phyloP scores from a whole-genome alignment of 1,140 invertebrate genomes.

The Brevipalpus yothersi region DNA sequence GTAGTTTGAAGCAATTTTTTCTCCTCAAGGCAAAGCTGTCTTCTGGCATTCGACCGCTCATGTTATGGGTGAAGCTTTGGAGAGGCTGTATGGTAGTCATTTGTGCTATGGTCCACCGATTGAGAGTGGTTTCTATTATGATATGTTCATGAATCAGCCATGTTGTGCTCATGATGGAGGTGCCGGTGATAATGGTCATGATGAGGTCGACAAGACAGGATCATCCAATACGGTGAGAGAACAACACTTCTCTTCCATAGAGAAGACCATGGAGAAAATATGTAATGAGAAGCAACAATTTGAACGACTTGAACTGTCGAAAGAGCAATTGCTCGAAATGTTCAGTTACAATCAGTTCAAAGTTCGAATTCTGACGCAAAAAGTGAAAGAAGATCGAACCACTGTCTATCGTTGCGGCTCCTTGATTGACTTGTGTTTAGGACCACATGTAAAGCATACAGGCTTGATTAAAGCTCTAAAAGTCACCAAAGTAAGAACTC shows the following conservation, averaged over 20 bases:
- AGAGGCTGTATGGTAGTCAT: slow-evolving; percentile 81
- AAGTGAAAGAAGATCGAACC: slow-evolving; percentile 73
- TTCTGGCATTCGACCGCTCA: slow-evolving; percentile 99
- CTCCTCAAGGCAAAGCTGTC: slow-evolving; percentile 45
- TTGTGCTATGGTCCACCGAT: slow-evolving; percentile 96
- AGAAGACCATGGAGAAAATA: slow-evolving; percentile 58
- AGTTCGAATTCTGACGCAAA: slow-evolving; percentile 84
- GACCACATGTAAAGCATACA: slow-evolving; percentile 88
- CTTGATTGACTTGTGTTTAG: slow-evolving; percentile 90
- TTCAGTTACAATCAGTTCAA: slow-evolving; percentile 93
- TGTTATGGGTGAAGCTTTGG: slow-evolving; percentile 87
- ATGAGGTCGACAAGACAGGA: no score
- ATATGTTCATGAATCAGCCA: slow-evolving; percentile 44
- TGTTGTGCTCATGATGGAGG: not conserved
- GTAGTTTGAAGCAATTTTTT: not conserved
- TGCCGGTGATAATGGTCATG: not conserved
- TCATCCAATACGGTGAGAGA: slow-evolving; percentile 34
- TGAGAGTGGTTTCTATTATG: slow-evolving; percentile 94
- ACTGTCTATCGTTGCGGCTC: slow-evolving; percentile 91
- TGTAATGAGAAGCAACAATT: slow-evolving; percentile 86
- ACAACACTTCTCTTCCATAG: slow-evolving; percentile 58
- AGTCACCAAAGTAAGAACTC: slow-evolving; percentile 48
- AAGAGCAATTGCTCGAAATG: slow-evolving; percentile 87
- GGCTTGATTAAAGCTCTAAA: slow-evolving; percentile 86
- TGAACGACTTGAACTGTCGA: slow-evolving; percentile 82